A percentile compares a stretch with the other conserved stretches of the same genome.
Conservation (phyloP, 2,888 invertebrate species). For the Rotaria macrura region DNA sequence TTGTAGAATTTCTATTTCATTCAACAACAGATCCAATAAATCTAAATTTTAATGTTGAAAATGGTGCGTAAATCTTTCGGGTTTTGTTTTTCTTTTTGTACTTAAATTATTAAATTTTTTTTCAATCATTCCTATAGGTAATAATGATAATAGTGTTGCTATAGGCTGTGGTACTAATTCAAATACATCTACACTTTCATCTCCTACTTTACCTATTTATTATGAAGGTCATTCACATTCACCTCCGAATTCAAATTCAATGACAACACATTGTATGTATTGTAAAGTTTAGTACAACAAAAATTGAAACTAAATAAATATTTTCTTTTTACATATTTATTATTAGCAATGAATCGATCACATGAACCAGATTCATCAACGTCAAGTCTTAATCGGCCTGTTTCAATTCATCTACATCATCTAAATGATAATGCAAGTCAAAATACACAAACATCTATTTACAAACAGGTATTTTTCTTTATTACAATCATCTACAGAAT, state of each 20-base stretch:
- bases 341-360: neutral
- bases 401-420: neutral
- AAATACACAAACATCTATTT: neutral
- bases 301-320: no score
- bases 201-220: neutral
- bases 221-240: neutral
- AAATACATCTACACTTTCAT: neutral
- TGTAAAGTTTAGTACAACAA: neutral
- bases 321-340: neutral
- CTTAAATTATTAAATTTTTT: no score
- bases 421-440: neutral
- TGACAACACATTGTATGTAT: neutral
- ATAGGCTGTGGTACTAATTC: neutral
- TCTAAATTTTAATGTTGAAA: neutral
- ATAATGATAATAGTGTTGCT: neutral
- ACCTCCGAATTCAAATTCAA: neutral
- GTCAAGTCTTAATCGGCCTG: neutral
- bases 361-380: neutral
- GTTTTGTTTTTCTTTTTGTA: no score
- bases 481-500: no score
- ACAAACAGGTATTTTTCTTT: neutral
- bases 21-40: neutral
- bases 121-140: neutral
- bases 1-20: slow-evolving; percentile 7
- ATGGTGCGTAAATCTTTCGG: neutral